Evolutionary conservation across 2,797 vertebrate species (phyloP).

Genomic region (Danionella dracula): DNA sequence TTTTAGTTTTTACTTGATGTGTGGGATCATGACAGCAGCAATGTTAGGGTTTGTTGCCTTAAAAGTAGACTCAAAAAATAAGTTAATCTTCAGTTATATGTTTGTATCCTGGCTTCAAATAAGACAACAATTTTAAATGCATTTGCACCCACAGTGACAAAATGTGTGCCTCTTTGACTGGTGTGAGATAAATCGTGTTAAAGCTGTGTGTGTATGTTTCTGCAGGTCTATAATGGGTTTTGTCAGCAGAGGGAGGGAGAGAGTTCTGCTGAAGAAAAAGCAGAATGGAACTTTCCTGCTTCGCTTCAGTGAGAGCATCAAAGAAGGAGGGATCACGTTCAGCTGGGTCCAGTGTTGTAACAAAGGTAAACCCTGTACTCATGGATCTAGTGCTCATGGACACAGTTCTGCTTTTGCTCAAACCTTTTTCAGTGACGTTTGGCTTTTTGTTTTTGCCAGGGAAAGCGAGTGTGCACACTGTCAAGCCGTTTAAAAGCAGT

Average conservation of each 20-base stretch:
- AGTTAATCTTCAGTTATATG: too few relatives aligned
- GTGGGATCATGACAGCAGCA: too few relatives aligned
- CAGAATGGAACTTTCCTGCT: constrained; percentile 83
- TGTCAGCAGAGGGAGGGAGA: constrained; percentile 79
- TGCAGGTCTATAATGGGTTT: constrained; percentile 87
- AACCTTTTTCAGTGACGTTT: not conserved
- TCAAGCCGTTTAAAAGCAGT: constrained; percentile 78
- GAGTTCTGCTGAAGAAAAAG: constrained; percentile 74
- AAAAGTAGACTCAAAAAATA: too few relatives aligned
- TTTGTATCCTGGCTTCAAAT: too few relatives aligned
- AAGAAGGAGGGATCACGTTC: constrained; percentile 85
- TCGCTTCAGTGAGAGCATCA: constrained; percentile 85
- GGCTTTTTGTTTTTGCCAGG: constrained; percentile 52
- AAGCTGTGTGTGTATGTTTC: not conserved
- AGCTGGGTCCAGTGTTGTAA: constrained; percentile 84
- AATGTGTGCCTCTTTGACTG: too few relatives aligned
- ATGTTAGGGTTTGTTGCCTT: too few relatives aligned
- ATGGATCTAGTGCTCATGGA: not conserved
- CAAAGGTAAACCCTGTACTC: constrained; percentile 33
- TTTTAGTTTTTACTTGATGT: too few relatives aligned
- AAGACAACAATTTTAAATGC: too few relatives aligned
- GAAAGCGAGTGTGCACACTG: constrained; percentile 65
- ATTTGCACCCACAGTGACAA: too few relatives aligned
- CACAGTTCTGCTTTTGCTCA: not conserved
- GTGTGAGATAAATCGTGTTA: too few relatives aligned